These are phyloP conservation scores for Fragum sueziense DNA, from an alignment of 2,888 invertebrate genomes.

Conservation along the genomic window DNA sequence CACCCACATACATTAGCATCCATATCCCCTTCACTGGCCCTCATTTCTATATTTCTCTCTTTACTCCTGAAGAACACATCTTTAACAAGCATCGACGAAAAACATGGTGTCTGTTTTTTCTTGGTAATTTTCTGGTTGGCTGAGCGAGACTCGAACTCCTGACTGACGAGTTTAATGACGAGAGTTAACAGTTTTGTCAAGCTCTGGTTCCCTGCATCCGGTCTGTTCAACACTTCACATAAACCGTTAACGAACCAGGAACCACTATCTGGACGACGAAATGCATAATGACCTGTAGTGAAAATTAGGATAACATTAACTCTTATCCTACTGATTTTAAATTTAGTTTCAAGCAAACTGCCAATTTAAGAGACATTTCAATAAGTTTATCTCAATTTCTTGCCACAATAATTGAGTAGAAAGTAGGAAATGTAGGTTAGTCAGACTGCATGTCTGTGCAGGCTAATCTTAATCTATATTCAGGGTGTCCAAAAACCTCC, in stretches of 20 bases:
- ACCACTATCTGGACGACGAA: constrained; percentile 65
- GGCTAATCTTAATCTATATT: no score
- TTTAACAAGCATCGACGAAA: constrained; percentile 68
- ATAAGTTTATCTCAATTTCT: no score
- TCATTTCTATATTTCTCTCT: not conserved
- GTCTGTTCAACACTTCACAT: constrained; percentile 56
- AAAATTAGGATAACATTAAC: no score
- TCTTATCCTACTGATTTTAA: no score
- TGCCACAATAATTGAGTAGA: no score
- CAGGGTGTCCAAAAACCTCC: no score
- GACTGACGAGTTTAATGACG: constrained; percentile 59
- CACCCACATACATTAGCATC: not conserved
- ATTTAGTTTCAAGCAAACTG: no score
- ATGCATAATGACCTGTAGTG: constrained; percentile 65
- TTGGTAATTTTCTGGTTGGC: constrained; percentile 45
- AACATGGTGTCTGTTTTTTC: constrained; percentile 69
- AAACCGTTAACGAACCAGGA: constrained; percentile 68
- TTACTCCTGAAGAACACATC: constrained; percentile 57
- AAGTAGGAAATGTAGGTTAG: no score
- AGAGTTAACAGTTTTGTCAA: constrained; percentile 60
- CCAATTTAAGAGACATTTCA: no score
- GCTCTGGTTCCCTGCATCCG: constrained; percentile 33
- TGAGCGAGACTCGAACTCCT: constrained; percentile 57
- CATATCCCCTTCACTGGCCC: not conserved
- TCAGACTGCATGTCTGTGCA: no score